phyloP scores from a whole-genome alignment of 2,113 vertebrate species.

The Panurus biarmicus region DNA sequence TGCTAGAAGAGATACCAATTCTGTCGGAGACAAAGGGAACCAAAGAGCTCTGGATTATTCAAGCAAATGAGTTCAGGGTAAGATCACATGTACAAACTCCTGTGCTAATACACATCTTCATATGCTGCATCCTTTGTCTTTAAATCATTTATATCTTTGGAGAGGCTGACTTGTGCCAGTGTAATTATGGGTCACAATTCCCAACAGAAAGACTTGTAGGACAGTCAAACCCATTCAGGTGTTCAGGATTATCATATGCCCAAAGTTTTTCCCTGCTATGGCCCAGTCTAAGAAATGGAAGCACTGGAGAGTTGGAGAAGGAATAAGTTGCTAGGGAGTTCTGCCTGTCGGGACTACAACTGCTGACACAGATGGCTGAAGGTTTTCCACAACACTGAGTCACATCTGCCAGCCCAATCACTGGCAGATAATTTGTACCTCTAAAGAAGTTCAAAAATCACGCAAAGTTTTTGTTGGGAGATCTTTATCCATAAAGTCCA shows the following conservation, averaged over 20 bases:
- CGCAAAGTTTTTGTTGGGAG: neutral
- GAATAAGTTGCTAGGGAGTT: neutral
- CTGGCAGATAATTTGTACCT: neutral
- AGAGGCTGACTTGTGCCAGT: neutral
- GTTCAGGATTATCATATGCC: neutral
- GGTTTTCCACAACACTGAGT: neutral
- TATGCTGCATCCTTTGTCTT: neutral
- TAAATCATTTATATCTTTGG: neutral
- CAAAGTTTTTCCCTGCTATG: neutral
- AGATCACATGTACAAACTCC: neutral
- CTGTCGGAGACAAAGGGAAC: neutral
- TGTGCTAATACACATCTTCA: neutral
- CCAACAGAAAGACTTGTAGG: neutral
- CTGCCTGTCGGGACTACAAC: neutral
- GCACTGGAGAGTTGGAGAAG: neutral
- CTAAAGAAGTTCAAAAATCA: neutral
- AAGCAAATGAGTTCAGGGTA: neutral
- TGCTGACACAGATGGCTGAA: neutral
- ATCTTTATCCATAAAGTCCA: neutral
- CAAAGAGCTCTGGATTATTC: neutral
- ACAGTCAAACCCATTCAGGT: neutral
- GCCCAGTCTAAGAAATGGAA: neutral
- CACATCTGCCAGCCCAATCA: neutral
- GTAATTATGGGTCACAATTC: neutral
- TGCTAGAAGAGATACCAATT: neutral